These are phyloP conservation scores for Drosophila nikananu DNA, from an alignment of 1,140 invertebrate genomes.

Conservation along the genomic window DNA sequence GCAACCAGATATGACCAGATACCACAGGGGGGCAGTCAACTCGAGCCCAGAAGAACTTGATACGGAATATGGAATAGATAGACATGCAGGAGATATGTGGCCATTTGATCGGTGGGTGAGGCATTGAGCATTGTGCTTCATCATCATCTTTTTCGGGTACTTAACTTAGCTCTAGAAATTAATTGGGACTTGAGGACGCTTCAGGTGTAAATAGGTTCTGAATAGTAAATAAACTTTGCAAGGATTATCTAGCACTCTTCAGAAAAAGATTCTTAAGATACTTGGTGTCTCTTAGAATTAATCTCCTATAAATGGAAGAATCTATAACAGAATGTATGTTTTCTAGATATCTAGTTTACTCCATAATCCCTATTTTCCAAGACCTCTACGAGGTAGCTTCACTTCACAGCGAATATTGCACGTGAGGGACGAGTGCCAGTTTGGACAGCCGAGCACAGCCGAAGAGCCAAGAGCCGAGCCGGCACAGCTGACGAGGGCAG, in stretches of 20 bases:
- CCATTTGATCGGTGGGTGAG: slow-evolving; percentile 3
- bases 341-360: not conserved
- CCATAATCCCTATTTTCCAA: not conserved
- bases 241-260: not conserved
- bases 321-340: too few relatives aligned
- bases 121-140: not conserved
- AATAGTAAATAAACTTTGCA: too few relatives aligned
- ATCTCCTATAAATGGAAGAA: too few relatives aligned
- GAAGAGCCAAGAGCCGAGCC: not conserved
- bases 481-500: slow-evolving; percentile 1
- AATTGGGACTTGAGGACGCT: not conserved
- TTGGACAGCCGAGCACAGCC: not conserved
- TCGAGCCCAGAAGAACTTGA: not conserved
- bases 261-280: too few relatives aligned
- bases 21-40: slow-evolving; percentile 10
- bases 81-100: slow-evolving; percentile 14
- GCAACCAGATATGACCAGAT: slow-evolving; percentile 14
- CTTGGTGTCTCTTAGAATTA: too few relatives aligned
- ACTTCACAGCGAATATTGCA: not conserved
- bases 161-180: not conserved
- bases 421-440: not conserved
- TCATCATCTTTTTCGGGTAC: slow-evolving; percentile 1
- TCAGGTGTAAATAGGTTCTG: not conserved
- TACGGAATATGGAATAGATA: slow-evolving; percentile 8
- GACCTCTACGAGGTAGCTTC: not conserved